phyloP scores from a whole-genome alignment of 2,888 invertebrate species.

The Athrips mouffetella region DNA sequence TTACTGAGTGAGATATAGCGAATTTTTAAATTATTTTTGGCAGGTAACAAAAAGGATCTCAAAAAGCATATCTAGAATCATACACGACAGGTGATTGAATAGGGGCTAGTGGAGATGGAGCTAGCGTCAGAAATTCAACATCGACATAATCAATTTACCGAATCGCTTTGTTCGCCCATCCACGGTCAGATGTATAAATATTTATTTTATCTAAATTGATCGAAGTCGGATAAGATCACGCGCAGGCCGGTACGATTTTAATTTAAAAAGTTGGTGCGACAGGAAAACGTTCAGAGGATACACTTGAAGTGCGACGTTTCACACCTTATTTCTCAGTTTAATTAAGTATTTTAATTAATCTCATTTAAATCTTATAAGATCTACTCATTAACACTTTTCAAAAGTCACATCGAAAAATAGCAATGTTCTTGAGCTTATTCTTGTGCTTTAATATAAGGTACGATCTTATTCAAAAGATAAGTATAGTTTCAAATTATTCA shows the following conservation, averaged over 20 bases:
- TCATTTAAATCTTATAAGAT: no score
- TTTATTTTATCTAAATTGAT: constrained; percentile 79
- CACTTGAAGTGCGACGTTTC: no score
- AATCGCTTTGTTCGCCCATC: constrained; percentile 73
- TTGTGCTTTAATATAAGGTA: no score
- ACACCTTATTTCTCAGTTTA: no score
- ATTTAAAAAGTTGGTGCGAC: constrained; percentile 71
- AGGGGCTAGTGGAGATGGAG: constrained; percentile 38
- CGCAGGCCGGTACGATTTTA: constrained; percentile 69
- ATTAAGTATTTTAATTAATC: no score
- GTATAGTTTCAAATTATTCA: no score
- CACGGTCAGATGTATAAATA: constrained; percentile 74
- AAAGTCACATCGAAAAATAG: no score
- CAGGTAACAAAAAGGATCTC: neutral
- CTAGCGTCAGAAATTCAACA: constrained; percentile 56
- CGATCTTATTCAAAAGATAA: no score
- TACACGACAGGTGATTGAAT: constrained; percentile 54
- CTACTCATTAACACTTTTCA: no score
- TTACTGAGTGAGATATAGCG: no score
- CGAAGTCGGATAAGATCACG: constrained; percentile 74
- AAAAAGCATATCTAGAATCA: constrained; percentile 49
- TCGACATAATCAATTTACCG: constrained; percentile 74
- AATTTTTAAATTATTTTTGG: neutral
- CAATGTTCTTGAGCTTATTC: no score
- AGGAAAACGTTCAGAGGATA: constrained; percentile 20